phyloP scores from a whole-genome alignment of 2,888 invertebrate genomes.

The Mechanitis mazaeus region DNA sequence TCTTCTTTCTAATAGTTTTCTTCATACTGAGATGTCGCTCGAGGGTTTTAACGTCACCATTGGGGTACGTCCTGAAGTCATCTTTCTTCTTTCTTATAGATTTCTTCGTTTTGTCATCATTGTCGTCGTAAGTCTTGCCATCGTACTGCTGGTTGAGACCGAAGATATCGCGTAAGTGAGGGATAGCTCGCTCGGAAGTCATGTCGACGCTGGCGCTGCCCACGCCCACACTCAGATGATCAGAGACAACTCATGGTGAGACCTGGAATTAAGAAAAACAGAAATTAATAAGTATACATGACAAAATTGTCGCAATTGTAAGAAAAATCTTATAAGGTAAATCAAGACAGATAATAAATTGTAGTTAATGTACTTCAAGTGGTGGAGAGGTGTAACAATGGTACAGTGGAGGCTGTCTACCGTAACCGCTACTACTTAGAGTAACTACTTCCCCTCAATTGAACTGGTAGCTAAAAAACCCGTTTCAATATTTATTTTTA shows the following conservation, averaged over 20 bases:
- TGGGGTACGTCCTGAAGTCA: constrained; percentile 80
- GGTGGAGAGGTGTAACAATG: constrained; percentile 24
- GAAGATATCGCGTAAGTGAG: constrained; percentile 85
- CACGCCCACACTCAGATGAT: constrained; percentile 42
- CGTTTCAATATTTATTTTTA: not conserved
- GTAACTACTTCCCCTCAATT: constrained; percentile 45
- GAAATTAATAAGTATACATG: constrained; percentile 7
- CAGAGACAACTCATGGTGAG: constrained; percentile 64
- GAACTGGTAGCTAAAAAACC: constrained; percentile 10
- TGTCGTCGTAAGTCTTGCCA: constrained; percentile 64
- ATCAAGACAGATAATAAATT: not conserved
- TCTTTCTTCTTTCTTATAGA: constrained; percentile 79
- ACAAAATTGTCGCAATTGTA: not conserved
- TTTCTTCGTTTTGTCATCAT: constrained; percentile 75
- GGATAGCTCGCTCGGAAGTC: constrained; percentile 85
- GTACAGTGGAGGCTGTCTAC: constrained; percentile 34
- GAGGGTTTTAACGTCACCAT: constrained; percentile 83
- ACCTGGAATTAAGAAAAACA: constrained; percentile 56
- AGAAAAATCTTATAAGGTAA: not conserved
- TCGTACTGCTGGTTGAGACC: constrained; percentile 78
- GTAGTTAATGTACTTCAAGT: not conserved
- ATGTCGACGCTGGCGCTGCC: constrained; percentile 49
- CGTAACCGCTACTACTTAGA: constrained; percentile 42
- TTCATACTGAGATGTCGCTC: constrained; percentile 91
- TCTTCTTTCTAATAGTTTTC: constrained; percentile 89